Conservation (phyloP, 2,888 invertebrate genomes). For the Scaptomyza polygonia region DNA sequence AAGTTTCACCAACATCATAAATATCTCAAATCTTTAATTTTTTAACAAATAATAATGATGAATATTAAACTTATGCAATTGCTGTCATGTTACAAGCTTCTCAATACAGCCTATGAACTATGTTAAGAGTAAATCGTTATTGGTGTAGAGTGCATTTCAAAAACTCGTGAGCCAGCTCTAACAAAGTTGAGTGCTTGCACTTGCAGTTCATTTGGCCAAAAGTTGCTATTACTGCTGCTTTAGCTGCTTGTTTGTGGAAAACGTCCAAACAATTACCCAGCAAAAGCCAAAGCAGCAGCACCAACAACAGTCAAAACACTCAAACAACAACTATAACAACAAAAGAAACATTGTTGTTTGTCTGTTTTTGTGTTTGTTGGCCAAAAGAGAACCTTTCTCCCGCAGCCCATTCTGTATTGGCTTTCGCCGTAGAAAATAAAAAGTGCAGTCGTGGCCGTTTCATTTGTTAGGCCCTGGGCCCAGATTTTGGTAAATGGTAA, state of each 20-base stretch:
- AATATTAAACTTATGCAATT: no score
- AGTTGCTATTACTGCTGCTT: constrained; percentile 54
- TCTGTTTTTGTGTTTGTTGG: constrained; percentile 25
- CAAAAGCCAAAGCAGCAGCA: constrained; percentile 29
- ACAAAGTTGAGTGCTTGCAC: constrained; percentile 62
- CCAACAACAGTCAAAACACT: constrained; percentile 42
- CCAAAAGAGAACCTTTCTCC: constrained; percentile 66
- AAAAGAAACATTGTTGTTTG: constrained; percentile 35
- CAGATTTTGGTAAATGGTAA: constrained; percentile 27
- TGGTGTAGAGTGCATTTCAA: constrained; percentile 26
- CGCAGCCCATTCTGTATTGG: constrained; percentile 22
- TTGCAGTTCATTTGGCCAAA: constrained; percentile 77
- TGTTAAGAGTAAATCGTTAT: constrained; percentile 1
- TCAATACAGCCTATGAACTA: constrained; percentile 15
- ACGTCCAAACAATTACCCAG: constrained; percentile 69
- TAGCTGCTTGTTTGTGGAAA: constrained; percentile 45
- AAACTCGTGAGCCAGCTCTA: constrained; percentile 65
- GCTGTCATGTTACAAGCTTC: background rate
- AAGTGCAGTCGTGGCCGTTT: constrained; percentile 50
- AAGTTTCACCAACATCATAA: no score
- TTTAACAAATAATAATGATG: no score
- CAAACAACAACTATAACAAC: constrained; percentile 32
- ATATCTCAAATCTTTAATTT: no score
- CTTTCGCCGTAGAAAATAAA: constrained; percentile 2
- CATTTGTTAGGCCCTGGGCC: constrained; percentile 28